phyloP scores from a whole-genome alignment of 2,797 vertebrate genomes.

The Propithecus perrieri region DNA sequence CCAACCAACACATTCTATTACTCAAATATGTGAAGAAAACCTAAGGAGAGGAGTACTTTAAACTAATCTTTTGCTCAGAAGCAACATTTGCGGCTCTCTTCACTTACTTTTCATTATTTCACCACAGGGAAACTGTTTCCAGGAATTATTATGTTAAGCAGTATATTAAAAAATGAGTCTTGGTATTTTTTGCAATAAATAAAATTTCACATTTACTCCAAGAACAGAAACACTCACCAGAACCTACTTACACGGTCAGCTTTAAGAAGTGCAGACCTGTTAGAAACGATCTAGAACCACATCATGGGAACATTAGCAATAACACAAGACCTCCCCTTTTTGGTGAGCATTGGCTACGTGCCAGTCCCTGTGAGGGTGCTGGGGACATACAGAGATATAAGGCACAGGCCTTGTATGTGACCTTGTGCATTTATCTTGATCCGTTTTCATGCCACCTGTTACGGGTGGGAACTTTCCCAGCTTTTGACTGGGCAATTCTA shows the following conservation, averaged over 20 bases:
- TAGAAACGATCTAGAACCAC: not conserved
- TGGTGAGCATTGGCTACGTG: not conserved
- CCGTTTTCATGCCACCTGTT: not conserved
- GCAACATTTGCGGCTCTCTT: slow-evolving; percentile 69
- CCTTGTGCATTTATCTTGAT: not conserved
- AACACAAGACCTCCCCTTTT: not conserved
- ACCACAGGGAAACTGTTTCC: slow-evolving; percentile 73
- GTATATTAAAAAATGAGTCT: slow-evolving; percentile 78
- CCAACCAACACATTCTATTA: slow-evolving; percentile 70
- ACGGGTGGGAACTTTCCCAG: accelerated
- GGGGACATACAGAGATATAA: not conserved
- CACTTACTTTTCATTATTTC: slow-evolving; percentile 82
- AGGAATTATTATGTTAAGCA: slow-evolving; percentile 81
- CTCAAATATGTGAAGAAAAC: slow-evolving; percentile 70
- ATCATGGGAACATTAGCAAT: not conserved
- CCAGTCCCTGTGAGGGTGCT: not conserved
- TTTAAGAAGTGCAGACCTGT: not conserved
- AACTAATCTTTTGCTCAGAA: slow-evolving; percentile 77
- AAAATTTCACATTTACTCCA: slow-evolving; percentile 64
- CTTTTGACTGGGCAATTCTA: not conserved
- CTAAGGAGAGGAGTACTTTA: slow-evolving; percentile 63
- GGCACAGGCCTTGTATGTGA: not conserved
- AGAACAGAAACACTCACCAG: slow-evolving; percentile 57
- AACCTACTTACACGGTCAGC: not conserved
- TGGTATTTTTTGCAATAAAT: slow-evolving; percentile 79